Conservation (phyloP, 1,140 invertebrate genomes). For the Spodoptera frugiperda region DNA sequence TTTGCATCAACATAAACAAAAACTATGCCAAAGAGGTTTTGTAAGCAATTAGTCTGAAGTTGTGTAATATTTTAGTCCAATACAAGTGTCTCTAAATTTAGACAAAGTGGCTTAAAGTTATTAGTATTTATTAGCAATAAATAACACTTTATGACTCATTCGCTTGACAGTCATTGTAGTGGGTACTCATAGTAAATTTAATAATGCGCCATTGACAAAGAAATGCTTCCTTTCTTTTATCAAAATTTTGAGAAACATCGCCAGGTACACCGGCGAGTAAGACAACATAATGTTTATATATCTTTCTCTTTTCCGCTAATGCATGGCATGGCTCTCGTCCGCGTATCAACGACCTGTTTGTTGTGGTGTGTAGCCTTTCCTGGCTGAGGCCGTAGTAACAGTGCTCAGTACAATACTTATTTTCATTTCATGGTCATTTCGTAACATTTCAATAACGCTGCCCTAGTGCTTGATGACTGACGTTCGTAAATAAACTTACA, state of each 20-base stretch:
- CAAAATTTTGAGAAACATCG: slow-evolving; percentile 60
- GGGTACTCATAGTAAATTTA: no score
- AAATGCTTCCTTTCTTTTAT: slow-evolving; percentile 7
- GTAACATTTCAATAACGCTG: slow-evolving; percentile 71
- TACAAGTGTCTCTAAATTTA: background rate
- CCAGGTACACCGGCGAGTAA: slow-evolving; percentile 52
- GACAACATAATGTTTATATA: slow-evolving; percentile 73
- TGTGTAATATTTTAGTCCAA: no score
- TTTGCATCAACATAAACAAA: background rate
- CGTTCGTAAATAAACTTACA: slow-evolving; percentile 58
- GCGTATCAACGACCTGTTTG: slow-evolving; percentile 81
- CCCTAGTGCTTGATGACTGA: slow-evolving; percentile 44
- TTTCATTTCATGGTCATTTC: slow-evolving; percentile 80
- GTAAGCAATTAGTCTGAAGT: no score
- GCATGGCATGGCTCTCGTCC: slow-evolving; percentile 61
- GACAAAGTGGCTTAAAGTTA: background rate
- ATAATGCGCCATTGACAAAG: no score
- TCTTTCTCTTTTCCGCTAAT: slow-evolving; percentile 64
- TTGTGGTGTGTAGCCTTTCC: slow-evolving; percentile 59
- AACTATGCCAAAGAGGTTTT: background rate
- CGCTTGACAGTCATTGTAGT: background rate
- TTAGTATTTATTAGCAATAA: background rate
- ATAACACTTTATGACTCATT: slow-evolving; percentile 3
- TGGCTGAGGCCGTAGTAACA: slow-evolving; percentile 67
- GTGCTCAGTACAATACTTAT: slow-evolving; percentile 64